Percentiles rank a stretch among this genome's conserved stretches.
These are phyloP conservation scores for Dasyornis broadbenti DNA, from an alignment of 2,113 vertebrate genomes.

Conservation along the genomic window DNA sequence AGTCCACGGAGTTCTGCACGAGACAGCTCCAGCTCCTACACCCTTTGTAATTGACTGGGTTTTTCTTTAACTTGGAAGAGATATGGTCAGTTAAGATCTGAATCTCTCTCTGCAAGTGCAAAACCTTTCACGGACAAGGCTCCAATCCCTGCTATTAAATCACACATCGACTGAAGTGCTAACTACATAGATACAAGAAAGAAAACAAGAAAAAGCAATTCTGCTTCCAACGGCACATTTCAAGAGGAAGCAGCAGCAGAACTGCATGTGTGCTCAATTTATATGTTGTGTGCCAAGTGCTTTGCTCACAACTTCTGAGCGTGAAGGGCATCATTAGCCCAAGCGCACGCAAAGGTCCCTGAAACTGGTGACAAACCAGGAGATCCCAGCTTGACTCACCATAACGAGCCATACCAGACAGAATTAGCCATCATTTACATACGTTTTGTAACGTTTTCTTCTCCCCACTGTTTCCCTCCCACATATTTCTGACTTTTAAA, in stretches of 20 bases:
- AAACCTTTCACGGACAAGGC: slow-evolving; percentile 18
- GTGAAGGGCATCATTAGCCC: not conserved
- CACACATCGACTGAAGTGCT: not conserved
- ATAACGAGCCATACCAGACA: not conserved
- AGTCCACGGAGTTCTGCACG: not conserved
- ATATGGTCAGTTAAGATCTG: not conserved
- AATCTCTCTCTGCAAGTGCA: not conserved
- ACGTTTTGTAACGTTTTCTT: not conserved
- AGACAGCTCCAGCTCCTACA: not conserved
- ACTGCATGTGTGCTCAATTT: not conserved
- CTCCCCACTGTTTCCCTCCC: not conserved
- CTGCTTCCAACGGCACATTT: not conserved
- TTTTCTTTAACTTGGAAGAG: not conserved
- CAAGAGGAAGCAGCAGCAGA: not conserved
- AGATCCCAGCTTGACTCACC: not conserved
- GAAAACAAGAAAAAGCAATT: not conserved
- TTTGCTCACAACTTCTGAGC: not conserved
- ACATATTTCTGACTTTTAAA: not conserved
- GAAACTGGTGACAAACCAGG: not conserved
- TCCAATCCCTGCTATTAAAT: not conserved
- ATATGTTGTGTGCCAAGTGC: not conserved
- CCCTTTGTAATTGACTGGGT: not conserved
- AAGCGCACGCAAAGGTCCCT: fast-evolving
- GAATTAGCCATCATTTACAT: not conserved
- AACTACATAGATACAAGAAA: not conserved